phyloP scores from a whole-genome alignment of 1,140 invertebrate species.

The Calycopis cecrops region DNA sequence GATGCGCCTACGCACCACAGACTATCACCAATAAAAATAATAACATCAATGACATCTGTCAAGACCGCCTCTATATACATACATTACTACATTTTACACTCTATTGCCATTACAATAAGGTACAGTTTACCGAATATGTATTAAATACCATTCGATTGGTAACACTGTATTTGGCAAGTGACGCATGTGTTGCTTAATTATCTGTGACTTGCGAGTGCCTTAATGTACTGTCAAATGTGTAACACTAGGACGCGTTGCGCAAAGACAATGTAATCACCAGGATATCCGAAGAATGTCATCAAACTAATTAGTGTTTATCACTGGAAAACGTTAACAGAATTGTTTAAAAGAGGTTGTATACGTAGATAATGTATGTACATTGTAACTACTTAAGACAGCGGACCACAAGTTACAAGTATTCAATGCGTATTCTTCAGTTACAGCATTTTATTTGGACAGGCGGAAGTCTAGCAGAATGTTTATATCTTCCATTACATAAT shows the following conservation, averaged over 20 bases:
- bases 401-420: too few species aligned
- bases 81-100: not conserved
- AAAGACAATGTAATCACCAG: slow-evolving; percentile 8
- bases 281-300: slow-evolving; percentile 6
- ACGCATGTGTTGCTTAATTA: slow-evolving; percentile 6
- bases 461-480: too few species aligned
- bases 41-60: slow-evolving; percentile 11
- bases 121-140: not conserved
- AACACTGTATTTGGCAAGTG: slow-evolving; percentile 10
- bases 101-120: not conserved
- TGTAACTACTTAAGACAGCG: too few species aligned
- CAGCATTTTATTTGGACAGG: too few species aligned
- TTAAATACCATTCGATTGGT: slow-evolving; percentile 1
- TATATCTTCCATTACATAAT: not conserved
- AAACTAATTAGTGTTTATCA: slow-evolving; percentile 6
- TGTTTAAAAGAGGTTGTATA: too few species aligned
- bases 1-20: slow-evolving; percentile 54
- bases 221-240: slow-evolving; percentile 10
- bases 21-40: slow-evolving; percentile 3
- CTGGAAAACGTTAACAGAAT: not conserved
- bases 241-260: slow-evolving; percentile 5
- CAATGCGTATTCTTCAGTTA: too few species aligned
- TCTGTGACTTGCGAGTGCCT: not conserved
- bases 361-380: too few species aligned
- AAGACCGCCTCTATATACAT: not conserved